phyloP scores from a whole-genome alignment of 2,797 vertebrate species.

The Ctenochaetus hawaiiensis region DNA sequence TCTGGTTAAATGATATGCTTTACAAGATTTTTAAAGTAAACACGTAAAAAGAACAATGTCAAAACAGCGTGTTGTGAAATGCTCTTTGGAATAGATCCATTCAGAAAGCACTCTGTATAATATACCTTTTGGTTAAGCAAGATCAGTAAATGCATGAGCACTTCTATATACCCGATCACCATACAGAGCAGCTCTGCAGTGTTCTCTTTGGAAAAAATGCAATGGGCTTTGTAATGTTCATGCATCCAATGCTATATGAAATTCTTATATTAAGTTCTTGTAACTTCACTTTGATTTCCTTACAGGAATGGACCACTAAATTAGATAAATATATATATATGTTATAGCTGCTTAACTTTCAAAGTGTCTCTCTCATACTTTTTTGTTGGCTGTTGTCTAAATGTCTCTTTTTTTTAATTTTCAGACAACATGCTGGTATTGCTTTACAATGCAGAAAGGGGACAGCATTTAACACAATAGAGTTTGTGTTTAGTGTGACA shows the following conservation, averaged over 20 bases:
- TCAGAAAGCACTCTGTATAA: neutral
- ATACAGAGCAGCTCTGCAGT: neutral
- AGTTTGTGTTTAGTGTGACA: no score
- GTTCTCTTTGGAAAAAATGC: constrained; percentile 1
- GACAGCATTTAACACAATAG: no score
- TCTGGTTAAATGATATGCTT: constrained; percentile 69
- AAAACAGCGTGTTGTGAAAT: constrained; percentile 56
- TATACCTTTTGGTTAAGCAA: constrained; percentile 19
- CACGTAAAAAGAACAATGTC: constrained; percentile 60
- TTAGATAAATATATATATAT: neutral
- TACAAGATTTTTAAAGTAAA: constrained; percentile 61
- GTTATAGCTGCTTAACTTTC: constrained; percentile 1
- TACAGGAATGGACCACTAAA: neutral
- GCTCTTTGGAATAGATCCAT: constrained; percentile 38
- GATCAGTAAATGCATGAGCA: constrained; percentile 12
- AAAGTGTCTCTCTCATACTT: constrained; percentile 2
- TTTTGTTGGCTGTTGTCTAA: neutral
- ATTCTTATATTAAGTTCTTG: neutral
- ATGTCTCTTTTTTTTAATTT: neutral
- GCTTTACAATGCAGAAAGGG: no score
- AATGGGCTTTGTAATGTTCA: neutral
- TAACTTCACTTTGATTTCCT: neutral
- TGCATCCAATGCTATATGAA: neutral
- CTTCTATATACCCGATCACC: constrained; percentile 21
- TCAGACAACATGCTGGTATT: no score